These are phyloP conservation scores for Ophioninae sp. DNA, from an alignment of 2,888 invertebrate species.

Conservation along the genomic window DNA sequence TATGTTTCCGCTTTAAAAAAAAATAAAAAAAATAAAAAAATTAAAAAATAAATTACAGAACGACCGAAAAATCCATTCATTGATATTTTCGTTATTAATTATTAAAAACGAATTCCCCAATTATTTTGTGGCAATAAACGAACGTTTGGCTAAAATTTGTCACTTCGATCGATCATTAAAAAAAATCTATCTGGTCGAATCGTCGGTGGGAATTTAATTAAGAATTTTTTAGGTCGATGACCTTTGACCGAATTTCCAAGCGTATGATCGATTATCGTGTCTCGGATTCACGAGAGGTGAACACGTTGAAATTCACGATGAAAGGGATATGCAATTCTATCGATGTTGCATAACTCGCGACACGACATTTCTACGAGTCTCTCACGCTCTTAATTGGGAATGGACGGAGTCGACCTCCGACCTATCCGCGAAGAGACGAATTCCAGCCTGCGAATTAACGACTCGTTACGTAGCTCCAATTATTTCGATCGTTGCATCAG, in stretches of 20 bases:
- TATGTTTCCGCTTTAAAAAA: constrained; percentile 38
- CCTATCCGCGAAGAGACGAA: not conserved
- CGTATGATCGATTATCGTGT: not conserved
- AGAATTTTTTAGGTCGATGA: not conserved
- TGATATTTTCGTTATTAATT: too few relatives aligned
- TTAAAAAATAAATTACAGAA: too few relatives aligned
- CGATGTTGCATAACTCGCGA: not conserved
- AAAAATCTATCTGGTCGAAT: too few relatives aligned
- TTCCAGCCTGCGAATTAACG: not conserved
- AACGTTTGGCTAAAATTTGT: too few relatives aligned
- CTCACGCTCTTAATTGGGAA: not conserved
- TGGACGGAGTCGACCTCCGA: not conserved
- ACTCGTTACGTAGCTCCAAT: not conserved
- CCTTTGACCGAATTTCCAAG: not conserved
- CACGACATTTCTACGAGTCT: not conserved
- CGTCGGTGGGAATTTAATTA: not conserved
- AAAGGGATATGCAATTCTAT: not conserved
- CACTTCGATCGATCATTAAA: too few relatives aligned
- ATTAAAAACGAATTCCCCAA: too few relatives aligned
- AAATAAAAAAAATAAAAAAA: too few relatives aligned
- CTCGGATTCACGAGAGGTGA: not conserved
- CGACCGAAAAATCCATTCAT: too few relatives aligned
- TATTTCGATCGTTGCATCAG: not conserved
- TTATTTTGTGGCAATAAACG: too few relatives aligned
- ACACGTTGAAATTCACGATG: not conserved